These are phyloP conservation scores for Diorhabda carinulata DNA, from an alignment of 1,140 invertebrate genomes.

Conservation along the genomic window DNA sequence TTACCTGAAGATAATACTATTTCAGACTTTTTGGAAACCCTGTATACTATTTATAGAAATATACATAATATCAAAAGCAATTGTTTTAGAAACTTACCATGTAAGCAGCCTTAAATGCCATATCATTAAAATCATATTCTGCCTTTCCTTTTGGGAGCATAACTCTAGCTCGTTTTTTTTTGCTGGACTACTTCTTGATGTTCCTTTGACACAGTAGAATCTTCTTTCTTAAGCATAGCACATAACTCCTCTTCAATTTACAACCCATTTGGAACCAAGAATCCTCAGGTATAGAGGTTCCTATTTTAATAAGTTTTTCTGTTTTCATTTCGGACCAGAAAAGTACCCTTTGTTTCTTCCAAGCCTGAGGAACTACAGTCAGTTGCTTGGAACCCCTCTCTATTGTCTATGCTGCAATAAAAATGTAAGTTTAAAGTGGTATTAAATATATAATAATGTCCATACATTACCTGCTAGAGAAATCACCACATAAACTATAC, in stretches of 20 bases:
- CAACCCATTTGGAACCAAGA: not conserved
- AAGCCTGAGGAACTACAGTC: slow-evolving; percentile 5
- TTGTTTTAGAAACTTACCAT: slow-evolving; percentile 1
- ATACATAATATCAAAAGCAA: not conserved
- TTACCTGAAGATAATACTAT: too few species aligned
- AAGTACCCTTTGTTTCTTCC: slow-evolving; percentile 1
- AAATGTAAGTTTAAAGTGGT: too few species aligned
- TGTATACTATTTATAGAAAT: not conserved
- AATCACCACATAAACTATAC: too few species aligned
- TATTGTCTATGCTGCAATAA: not conserved
- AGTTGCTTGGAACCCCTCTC: slow-evolving; percentile 5
- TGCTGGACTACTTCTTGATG: not conserved
- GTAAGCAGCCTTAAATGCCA: not conserved
- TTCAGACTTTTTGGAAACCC: not conserved
- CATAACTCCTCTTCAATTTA: not conserved
- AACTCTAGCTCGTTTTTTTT: slow-evolving; percentile 4
- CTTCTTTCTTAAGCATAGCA: not conserved
- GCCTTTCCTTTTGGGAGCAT: not conserved
- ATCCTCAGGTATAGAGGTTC: slow-evolving; percentile 5
- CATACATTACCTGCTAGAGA: too few species aligned
- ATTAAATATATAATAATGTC: too few species aligned
- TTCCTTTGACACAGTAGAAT: not conserved
- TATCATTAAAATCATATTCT: not conserved
- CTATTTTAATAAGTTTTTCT: slow-evolving; percentile 5
- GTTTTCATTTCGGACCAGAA: slow-evolving; percentile 2